Evolutionary conservation across 2,113 vertebrate species (phyloP).

Genomic region (Psammodynastes pulverulentus): DNA sequence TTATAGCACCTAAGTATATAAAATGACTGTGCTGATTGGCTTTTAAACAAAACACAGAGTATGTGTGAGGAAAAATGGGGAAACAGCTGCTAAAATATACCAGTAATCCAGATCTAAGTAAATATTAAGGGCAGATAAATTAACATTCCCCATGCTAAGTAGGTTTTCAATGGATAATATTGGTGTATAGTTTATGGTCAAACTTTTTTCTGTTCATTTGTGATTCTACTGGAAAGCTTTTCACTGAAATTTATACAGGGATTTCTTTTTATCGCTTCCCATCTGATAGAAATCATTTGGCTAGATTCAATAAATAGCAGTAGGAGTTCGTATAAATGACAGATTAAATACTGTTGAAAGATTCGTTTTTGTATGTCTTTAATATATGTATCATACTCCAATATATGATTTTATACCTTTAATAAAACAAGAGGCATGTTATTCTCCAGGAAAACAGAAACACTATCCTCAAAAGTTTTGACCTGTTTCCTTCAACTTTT

Average conservation of each 20-base stretch:
- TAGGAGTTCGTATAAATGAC: conserved; percentile 62
- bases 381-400: conserved; percentile 58
- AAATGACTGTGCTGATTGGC: conserved; percentile 28
- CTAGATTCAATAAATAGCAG: conserved; percentile 70
- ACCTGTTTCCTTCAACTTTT: conserved; percentile 54
- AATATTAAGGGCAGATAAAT: conserved; percentile 65
- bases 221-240: conserved; percentile 63
- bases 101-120: conserved; percentile 55
- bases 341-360: conserved; percentile 65
- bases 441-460: not conserved
- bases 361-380: conserved; percentile 62
- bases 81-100: conserved; percentile 15
- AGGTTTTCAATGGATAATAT: conserved; percentile 63
- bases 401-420: conserved; percentile 49
- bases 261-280: conserved; percentile 61
- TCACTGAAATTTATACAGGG: conserved; percentile 63
- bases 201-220: conserved; percentile 58
- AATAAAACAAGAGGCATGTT: conserved; percentile 25
- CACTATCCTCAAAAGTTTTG: conserved; percentile 31
- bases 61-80: conserved; percentile 27
- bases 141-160: conserved; percentile 52
- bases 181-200: conserved; percentile 59
- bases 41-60: conserved; percentile 34
- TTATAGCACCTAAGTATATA: not conserved
- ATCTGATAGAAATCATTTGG: conserved; percentile 70